Evolutionary conservation across 2,888 invertebrate species (phyloP).

Genomic region (Lasioglossum oenotherae): DNA sequence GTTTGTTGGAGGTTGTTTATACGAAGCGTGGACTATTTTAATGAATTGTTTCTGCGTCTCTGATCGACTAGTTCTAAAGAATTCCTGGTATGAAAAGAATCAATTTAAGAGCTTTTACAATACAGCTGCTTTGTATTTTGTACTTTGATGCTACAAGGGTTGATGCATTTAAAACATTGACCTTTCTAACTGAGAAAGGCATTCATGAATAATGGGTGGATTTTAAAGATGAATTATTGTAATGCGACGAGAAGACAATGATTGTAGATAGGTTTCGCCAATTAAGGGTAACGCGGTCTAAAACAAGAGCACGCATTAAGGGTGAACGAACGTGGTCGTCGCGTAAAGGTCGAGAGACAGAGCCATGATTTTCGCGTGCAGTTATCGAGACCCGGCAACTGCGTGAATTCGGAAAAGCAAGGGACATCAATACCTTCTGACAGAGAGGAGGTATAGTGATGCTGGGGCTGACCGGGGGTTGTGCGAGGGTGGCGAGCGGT

Average conservation of each 20-base stretch:
- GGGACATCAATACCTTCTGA: constrained; percentile 5
- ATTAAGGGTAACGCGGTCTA: not conserved
- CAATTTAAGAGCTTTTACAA: not conserved
- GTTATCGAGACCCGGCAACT: not conserved
- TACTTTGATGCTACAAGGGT: not conserved
- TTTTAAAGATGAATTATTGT: not conserved
- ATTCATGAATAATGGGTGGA: not conserved
- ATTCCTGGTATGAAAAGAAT: not conserved
- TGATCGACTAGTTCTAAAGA: not conserved
- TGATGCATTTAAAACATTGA: not conserved
- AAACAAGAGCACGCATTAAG: not conserved
- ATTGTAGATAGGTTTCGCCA: not conserved
- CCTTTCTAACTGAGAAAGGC: not conserved
- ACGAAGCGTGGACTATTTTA: not conserved
- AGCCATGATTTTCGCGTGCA: not conserved
- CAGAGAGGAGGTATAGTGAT: not conserved
- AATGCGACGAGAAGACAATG: not conserved
- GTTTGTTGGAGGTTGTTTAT: not conserved
- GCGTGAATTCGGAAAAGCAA: not conserved
- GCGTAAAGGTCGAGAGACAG: not conserved
- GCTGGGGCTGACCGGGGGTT: not conserved
- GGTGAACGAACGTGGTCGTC: not conserved
- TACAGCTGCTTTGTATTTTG: not conserved
- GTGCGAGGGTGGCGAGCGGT: constrained; percentile 1
- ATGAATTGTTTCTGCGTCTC: not conserved